A percentile compares a stretch with the other conserved stretches of the same genome.
Evolutionary conservation across 2,888 invertebrate species (phyloP).

Genomic region (Nomada flava): DNA sequence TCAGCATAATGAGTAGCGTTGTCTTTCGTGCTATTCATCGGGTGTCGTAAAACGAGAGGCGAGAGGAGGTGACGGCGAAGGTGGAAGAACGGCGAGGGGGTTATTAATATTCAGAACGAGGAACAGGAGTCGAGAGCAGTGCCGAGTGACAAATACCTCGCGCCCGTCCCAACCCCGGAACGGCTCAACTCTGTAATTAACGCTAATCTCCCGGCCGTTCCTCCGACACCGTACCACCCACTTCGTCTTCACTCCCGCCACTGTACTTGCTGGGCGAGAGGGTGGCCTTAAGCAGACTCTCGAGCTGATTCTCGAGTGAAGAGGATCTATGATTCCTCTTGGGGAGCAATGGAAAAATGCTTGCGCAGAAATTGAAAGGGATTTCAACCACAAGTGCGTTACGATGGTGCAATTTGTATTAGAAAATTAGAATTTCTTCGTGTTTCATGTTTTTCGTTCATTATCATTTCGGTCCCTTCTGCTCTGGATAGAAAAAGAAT

Average conservation of each 20-base stretch:
- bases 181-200: constrained; percentile 82
- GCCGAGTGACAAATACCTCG: constrained; percentile 83
- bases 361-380: neutral
- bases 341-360: constrained; percentile 10
- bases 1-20: constrained; percentile 79
- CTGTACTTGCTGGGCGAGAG: constrained; percentile 68
- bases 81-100: constrained; percentile 64
- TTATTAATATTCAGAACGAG: constrained; percentile 83
- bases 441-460: neutral
- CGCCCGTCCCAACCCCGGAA: constrained; percentile 75
- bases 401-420: neutral
- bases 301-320: constrained; percentile 58
- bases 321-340: constrained; percentile 48
- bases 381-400: neutral
- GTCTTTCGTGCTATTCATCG: constrained; percentile 80
- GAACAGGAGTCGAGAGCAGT: constrained; percentile 74
- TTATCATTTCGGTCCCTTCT: neutral
- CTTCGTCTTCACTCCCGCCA: constrained; percentile 70
- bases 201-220: constrained; percentile 82
- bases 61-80: constrained; percentile 29
- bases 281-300: constrained; percentile 61
- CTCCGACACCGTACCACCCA: constrained; percentile 75
- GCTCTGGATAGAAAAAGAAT: neutral
- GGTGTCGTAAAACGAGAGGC: constrained; percentile 63
- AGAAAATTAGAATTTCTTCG: neutral